Percentiles rank a stretch among this genome's conserved stretches.
These are phyloP conservation scores for Drosophila rellima DNA, from an alignment of 2,888 invertebrate genomes.

Conservation along the genomic window DNA sequence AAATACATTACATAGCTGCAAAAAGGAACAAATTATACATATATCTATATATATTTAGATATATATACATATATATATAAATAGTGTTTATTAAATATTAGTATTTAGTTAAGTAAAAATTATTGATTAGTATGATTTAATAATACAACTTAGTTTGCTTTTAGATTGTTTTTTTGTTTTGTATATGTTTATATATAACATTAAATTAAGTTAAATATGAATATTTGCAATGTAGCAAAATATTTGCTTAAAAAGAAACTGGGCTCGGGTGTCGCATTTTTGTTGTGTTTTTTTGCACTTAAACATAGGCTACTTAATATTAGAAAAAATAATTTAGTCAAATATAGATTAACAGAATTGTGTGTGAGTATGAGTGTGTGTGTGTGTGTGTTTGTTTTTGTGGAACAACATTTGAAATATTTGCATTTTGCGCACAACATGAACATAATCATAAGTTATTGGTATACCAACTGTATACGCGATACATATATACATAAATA, in stretches of 20 bases:
- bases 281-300: slow-evolving; percentile 35
- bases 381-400: slow-evolving; percentile 12
- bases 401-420: slow-evolving; percentile 58
- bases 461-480: slow-evolving; percentile 18
- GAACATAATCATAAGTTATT: slow-evolving; percentile 39
- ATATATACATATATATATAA: slow-evolving; percentile 33
- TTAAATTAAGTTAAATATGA: slow-evolving; percentile 64
- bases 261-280: slow-evolving; percentile 70
- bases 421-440: slow-evolving; percentile 60
- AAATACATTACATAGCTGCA: slow-evolving; percentile 63
- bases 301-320: slow-evolving; percentile 53
- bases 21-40: slow-evolving; percentile 70
- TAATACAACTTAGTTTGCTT: slow-evolving; percentile 33
- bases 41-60: slow-evolving; percentile 24
- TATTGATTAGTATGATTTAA: slow-evolving; percentile 24
- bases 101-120: slow-evolving; percentile 42
- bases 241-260: slow-evolving; percentile 62
- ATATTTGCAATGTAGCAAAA: slow-evolving; percentile 33
- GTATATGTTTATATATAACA: slow-evolving; percentile 21
- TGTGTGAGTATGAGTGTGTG: slow-evolving; percentile 29
- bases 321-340: slow-evolving; percentile 55
- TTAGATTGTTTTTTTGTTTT: slow-evolving; percentile 10
- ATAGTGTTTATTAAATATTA: slow-evolving; percentile 40
- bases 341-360: slow-evolving; percentile 46
- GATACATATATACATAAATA: slow-evolving; percentile 9